Evolutionary conservation across 2,888 invertebrate species (phyloP).

Genomic region (Trichopoda pennipes): DNA sequence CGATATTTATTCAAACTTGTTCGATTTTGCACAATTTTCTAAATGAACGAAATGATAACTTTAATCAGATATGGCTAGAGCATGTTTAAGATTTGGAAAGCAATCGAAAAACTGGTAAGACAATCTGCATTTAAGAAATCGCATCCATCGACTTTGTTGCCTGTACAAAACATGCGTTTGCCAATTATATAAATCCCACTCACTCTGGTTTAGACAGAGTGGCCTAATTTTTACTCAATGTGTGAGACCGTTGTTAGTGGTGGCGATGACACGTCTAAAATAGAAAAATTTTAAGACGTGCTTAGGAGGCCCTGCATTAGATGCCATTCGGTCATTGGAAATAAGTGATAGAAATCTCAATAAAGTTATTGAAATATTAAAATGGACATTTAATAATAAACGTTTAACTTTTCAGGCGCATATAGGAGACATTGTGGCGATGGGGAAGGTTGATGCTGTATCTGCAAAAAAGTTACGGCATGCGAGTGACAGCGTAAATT

Average conservation of each 20-base stretch:
- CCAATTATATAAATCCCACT: conserved; percentile 54
- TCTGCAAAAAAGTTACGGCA: conserved; percentile 39
- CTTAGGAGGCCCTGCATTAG: conserved; percentile 17
- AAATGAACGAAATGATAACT: too few relatives aligned
- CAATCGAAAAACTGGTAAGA: too few relatives aligned
- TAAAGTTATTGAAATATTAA: conserved; percentile 28
- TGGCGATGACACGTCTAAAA: conserved; percentile 19
- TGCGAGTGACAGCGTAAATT: conserved; percentile 44
- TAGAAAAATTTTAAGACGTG: conserved; percentile 9
- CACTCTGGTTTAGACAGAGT: conserved; percentile 40
- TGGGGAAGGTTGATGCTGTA: conserved; percentile 50
- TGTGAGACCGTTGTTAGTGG: conserved; percentile 48
- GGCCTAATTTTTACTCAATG: conserved; percentile 59
- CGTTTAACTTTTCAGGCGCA: background rate
- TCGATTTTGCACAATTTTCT: too few relatives aligned
- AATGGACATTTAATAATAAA: background rate
- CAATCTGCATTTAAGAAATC: too few relatives aligned
- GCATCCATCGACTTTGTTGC: too few relatives aligned
- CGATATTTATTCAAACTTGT: too few relatives aligned
- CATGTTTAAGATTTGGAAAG: too few relatives aligned
- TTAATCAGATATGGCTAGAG: too few relatives aligned
- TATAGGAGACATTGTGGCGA: background rate
- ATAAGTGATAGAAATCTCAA: conserved; percentile 59
- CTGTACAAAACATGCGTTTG: background rate
- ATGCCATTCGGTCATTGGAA: conserved; percentile 58